Conservation (phyloP, 1,140 invertebrate genomes). For the Dysdera silvatica region DNA sequence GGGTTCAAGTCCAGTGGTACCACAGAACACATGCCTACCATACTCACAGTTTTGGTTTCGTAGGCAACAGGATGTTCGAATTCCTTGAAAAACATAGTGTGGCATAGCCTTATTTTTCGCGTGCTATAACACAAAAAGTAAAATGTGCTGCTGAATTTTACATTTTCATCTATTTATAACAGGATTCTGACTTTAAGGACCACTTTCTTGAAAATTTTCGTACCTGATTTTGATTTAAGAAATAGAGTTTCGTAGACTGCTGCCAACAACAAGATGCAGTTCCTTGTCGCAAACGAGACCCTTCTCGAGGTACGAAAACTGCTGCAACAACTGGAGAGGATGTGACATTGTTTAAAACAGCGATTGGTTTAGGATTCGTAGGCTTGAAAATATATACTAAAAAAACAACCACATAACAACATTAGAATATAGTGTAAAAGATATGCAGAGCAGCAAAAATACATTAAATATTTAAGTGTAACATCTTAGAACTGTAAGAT, state of each 20-base stretch:
- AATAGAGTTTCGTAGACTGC: conserved; percentile 5
- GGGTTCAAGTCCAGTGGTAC: no score
- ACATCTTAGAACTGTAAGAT: neutral
- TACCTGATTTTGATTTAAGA: conserved; percentile 18
- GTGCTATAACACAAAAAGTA: neutral
- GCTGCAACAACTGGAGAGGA: neutral
- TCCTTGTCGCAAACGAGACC: neutral
- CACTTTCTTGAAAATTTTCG: no score
- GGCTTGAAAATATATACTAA: conserved; percentile 12
- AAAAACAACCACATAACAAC: neutral
- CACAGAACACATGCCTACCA: no score
- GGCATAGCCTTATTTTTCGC: no score
- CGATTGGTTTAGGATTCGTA: neutral
- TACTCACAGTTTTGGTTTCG: neutral
- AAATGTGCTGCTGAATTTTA: neutral
- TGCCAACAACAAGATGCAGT: neutral
- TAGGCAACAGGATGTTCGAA: neutral
- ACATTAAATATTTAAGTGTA: neutral
- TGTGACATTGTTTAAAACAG: neutral
- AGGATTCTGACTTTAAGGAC: no score
- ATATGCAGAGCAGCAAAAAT: neutral
- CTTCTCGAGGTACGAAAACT: conserved; percentile 3
- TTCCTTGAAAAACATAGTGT: neutral
- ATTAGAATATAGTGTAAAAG: neutral
- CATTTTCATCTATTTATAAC: neutral